Evolutionary conservation across 2,113 vertebrate genomes (phyloP).

Genomic region (Rhinichthys klamathensis): DNA sequence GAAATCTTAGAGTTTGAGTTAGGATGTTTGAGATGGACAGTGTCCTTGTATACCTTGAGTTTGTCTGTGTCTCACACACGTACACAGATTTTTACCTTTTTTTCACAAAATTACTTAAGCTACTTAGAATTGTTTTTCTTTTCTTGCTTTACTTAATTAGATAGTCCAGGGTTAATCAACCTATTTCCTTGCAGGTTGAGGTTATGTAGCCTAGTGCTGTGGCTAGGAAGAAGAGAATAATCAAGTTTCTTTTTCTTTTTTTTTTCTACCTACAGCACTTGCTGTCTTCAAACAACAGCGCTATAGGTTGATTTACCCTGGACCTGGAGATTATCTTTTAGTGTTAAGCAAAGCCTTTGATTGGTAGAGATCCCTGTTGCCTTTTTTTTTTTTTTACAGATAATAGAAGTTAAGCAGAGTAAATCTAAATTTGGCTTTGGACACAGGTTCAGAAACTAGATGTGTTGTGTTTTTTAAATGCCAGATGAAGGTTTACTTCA

Average conservation of each 20-base stretch:
- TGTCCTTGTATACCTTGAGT: neutral
- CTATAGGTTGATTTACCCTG: too few species aligned
- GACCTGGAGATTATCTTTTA: too few species aligned
- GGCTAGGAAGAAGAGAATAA: constrained; percentile 22
- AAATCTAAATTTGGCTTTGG: neutral
- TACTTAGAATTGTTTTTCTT: neutral
- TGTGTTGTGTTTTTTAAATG: constrained; percentile 19
- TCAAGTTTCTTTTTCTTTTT: neutral
- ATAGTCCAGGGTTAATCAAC: neutral
- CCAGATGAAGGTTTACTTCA: constrained; percentile 15
- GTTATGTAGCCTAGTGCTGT: constrained; percentile 22
- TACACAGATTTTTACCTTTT: neutral
- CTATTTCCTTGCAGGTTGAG: neutral
- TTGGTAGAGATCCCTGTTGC: too few species aligned
- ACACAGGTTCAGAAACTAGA: constrained; percentile 2
- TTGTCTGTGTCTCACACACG: neutral
- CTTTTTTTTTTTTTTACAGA: too few species aligned
- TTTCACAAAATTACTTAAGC: neutral
- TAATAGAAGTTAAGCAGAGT: constrained; percentile 6
- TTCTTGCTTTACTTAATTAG: neutral
- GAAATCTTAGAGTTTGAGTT: too few species aligned
- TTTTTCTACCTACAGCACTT: neutral
- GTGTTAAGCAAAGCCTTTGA: too few species aligned
- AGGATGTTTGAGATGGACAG: too few species aligned
- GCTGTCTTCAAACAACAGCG: too few species aligned